These are phyloP conservation scores for Rhopalosiphum nymphaeae DNA, from an alignment of 2,888 invertebrate genomes.

Conservation along the genomic window DNA sequence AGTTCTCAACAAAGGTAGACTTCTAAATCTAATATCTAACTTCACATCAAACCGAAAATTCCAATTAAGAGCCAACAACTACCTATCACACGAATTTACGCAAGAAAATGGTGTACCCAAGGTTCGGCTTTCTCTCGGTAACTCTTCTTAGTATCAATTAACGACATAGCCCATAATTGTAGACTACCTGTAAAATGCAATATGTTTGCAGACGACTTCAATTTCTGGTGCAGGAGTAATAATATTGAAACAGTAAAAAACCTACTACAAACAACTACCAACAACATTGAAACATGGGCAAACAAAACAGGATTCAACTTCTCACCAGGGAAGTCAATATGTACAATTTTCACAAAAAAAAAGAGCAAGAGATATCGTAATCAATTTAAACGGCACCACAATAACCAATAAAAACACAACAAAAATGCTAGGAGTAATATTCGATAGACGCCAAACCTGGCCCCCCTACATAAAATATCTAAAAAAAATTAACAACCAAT, in stretches of 20 bases:
- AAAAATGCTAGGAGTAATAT: slow-evolving; percentile 12
- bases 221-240: neutral
- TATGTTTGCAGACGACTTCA: neutral
- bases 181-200: neutral
- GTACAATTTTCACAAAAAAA: neutral
- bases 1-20: too few relatives aligned
- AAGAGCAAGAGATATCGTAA: neutral
- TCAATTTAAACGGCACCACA: neutral
- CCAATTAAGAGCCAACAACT: neutral
- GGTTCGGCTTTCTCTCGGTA: neutral
- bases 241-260: neutral
- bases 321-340: neutral
- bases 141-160: too few relatives aligned
- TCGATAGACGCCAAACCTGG: neutral
- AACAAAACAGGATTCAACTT: neutral
- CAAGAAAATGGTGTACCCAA: slow-evolving; percentile 8
- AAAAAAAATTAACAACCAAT: neutral
- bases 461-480: neutral
- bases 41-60: too few relatives aligned
- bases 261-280: too few relatives aligned
- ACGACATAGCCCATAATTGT: neutral
- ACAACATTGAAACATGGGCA: neutral
- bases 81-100: neutral
- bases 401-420: neutral
- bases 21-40: too few relatives aligned